A percentile compares a stretch with the other conserved stretches of the same genome.
phyloP scores from a whole-genome alignment of 2,113 vertebrate species.

The Myrmophylax atrothorax region DNA sequence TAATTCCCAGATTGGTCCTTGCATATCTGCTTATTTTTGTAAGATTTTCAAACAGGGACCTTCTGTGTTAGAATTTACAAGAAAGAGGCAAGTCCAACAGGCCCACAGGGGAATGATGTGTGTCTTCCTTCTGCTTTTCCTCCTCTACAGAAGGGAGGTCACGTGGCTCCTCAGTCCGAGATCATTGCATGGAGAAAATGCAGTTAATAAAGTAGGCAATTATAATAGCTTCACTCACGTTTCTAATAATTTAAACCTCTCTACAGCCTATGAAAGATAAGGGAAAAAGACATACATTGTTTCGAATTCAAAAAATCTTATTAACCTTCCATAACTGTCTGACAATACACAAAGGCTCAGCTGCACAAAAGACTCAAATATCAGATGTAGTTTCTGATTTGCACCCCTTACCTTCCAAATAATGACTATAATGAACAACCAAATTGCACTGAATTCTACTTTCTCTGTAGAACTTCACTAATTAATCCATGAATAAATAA shows the following conservation, averaged over 20 bases:
- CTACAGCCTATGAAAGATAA: constrained; percentile 13
- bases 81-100: fast-evolving
- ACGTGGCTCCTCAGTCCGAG: neutral
- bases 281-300: neutral
- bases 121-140: neutral
- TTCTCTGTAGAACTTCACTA: constrained; percentile 17
- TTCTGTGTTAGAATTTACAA: neutral
- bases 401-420: neutral
- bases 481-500: constrained; percentile 27
- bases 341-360: neutral
- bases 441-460: neutral
- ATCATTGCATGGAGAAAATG: neutral
- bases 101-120: fast-evolving
- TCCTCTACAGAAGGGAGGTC: fast-evolving
- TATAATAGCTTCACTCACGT: neutral
- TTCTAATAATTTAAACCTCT: constrained; percentile 41
- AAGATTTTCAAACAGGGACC: neutral
- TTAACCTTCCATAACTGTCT: constrained; percentile 34
- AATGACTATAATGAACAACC: neutral
- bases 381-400: neutral
- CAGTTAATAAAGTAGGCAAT: neutral
- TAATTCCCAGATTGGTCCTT: neutral
- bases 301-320: constrained; percentile 27
- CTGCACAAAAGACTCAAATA: neutral
- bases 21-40: neutral